Conservation (phyloP, 1,140 invertebrate species). For the Bombus superbus region DNA sequence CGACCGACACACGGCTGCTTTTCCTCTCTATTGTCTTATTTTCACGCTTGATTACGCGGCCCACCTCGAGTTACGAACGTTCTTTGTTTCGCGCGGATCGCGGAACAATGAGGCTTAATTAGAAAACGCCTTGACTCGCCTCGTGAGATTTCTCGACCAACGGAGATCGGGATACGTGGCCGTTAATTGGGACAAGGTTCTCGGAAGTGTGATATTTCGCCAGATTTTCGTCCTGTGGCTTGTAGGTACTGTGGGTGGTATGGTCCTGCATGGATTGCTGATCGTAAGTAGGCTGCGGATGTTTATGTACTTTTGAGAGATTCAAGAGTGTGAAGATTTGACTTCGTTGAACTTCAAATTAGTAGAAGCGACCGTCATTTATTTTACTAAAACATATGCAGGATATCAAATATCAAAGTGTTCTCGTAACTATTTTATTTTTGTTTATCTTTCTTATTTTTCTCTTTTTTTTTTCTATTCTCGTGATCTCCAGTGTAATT, state of each 20-base stretch:
- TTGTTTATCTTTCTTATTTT: too few species aligned
- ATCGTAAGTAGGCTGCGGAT: too few species aligned
- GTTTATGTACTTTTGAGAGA: too few species aligned
- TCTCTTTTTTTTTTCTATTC: too few species aligned
- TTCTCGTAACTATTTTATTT: too few species aligned
- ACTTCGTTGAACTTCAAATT: too few species aligned
- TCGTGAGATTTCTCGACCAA: conserved; percentile 46
- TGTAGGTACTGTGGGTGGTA: background rate
- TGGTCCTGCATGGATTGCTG: too few species aligned
- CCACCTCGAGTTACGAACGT: conserved; percentile 1
- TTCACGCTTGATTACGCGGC: conserved; percentile 68
- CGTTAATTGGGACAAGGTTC: background rate
- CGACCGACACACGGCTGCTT: conserved; percentile 44
- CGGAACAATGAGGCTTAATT: conserved; percentile 69
- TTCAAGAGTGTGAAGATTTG: too few species aligned
- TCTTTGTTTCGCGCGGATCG: conserved; percentile 58
- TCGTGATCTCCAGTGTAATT: too few species aligned
- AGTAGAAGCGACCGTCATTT: too few species aligned
- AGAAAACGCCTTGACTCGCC: conserved; percentile 19
- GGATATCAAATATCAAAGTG: too few species aligned
- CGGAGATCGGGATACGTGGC: background rate
- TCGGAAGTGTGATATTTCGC: background rate
- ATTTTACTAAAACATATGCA: too few species aligned
- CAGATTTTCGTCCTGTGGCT: background rate
- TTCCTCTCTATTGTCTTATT: conserved; percentile 72